Conservation (phyloP, 2,113 vertebrate species). For the Willisornis vidua region DNA sequence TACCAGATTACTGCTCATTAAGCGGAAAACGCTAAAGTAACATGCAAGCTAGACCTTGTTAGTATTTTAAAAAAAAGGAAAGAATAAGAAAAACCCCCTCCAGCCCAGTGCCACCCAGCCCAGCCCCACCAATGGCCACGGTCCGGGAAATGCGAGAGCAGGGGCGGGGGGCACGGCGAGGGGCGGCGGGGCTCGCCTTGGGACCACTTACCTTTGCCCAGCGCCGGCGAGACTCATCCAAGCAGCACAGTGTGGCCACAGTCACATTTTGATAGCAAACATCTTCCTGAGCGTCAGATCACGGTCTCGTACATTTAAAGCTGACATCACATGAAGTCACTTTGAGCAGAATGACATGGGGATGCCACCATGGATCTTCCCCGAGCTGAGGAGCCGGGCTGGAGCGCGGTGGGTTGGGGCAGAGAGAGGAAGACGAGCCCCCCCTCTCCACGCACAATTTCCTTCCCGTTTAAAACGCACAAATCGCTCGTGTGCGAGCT, state of each 20-base stretch:
- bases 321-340: constrained; percentile 90
- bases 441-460: constrained; percentile 57
- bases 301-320: constrained; percentile 84
- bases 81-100: background rate
- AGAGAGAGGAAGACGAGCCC: constrained; percentile 47
- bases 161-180: constrained; percentile 10
- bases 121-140: background rate
- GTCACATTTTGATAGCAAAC: constrained; percentile 88
- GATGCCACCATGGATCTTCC: constrained; percentile 65
- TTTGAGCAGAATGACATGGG: constrained; percentile 83
- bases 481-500: constrained; percentile 58
- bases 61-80: constrained; percentile 14
- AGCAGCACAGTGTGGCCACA: constrained; percentile 78
- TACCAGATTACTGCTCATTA: constrained; percentile 94
- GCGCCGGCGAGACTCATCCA: constrained; percentile 78
- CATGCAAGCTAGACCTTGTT: constrained; percentile 84
- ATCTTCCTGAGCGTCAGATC: constrained; percentile 86
- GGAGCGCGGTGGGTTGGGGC: constrained; percentile 62
- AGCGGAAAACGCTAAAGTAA: constrained; percentile 83
- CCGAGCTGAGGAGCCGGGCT: constrained; percentile 35
- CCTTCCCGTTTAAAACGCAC: constrained; percentile 63
- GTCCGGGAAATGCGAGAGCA: constrained; percentile 15
- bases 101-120: constrained; percentile 18
- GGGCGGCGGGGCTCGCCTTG: constrained; percentile 22
- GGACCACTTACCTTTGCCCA: constrained; percentile 79